Conservation (phyloP, 2,888 invertebrate genomes). For the Cheilosia vernalis region DNA sequence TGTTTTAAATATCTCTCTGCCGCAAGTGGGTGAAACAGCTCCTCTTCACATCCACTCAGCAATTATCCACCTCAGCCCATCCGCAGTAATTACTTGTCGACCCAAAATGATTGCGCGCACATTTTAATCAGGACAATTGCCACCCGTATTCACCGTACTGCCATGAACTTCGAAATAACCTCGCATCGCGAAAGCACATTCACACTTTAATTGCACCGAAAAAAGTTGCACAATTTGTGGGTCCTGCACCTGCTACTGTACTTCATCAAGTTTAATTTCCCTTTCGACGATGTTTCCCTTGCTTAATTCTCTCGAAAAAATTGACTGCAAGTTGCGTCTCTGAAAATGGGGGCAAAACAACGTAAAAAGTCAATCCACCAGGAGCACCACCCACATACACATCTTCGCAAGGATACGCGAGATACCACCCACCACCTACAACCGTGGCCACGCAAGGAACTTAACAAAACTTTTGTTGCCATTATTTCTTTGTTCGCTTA, state of each 20-base stretch:
- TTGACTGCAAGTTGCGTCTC: constrained; percentile 40
- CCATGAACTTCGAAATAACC: background rate
- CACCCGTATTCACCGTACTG: background rate
- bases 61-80: too few species aligned
- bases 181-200: background rate
- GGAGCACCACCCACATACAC: too few species aligned
- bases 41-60: too few species aligned
- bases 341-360: constrained; percentile 10
- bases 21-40: too few species aligned
- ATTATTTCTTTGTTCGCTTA: constrained; percentile 28
- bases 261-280: constrained; percentile 33
- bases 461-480: constrained; percentile 34
- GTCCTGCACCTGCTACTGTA: constrained; percentile 47
- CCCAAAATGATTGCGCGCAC: background rate
- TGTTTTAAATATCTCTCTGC: too few species aligned
- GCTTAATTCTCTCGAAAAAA: constrained; percentile 33
- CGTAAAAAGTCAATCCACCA: constrained; percentile 55
- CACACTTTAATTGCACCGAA: constrained; percentile 46
- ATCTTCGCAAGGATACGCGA: constrained; percentile 22
- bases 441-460: constrained; percentile 9
- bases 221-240: constrained; percentile 43
- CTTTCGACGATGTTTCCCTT: background rate
- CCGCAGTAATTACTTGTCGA: background rate
- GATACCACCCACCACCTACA: background rate
- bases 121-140: constrained; percentile 51